Percentiles rank a stretch among this genome's conserved stretches.
These are phyloP conservation scores for Phrynocephalus forsythii DNA, from an alignment of 2,797 vertebrate genomes.

Conservation along the genomic window DNA sequence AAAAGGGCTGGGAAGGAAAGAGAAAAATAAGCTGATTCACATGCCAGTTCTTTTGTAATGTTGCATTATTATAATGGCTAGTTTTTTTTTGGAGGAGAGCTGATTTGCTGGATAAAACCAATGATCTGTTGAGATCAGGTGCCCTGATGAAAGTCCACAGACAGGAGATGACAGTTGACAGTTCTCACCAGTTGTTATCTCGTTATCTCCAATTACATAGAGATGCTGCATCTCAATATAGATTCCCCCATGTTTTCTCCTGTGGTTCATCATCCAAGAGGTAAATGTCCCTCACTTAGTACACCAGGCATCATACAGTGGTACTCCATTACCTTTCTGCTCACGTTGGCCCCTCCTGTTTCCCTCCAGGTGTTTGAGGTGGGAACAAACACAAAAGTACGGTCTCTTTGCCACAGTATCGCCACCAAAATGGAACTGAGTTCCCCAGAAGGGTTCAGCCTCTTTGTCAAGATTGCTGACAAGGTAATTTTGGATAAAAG, in stretches of 20 bases:
- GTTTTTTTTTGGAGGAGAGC: neutral
- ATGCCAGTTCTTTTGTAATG: neutral
- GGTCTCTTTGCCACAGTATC: slow-evolving; percentile 84
- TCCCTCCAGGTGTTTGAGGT: slow-evolving; percentile 86
- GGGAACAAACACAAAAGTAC: slow-evolving; percentile 84
- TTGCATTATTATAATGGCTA: neutral
- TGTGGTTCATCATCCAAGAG: neutral
- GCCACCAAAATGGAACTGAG: slow-evolving; percentile 80
- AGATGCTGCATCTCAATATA: neutral
- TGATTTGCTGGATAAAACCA: neutral
- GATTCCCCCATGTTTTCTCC: neutral
- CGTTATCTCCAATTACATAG: neutral
- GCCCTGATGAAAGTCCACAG: neutral
- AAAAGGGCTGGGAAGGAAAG: neutral
- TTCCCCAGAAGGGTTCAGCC: slow-evolving; percentile 91
- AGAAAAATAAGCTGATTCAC: neutral
- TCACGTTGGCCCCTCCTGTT: slow-evolving; percentile 28
- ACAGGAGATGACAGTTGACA: neutral
- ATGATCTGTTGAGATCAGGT: neutral
- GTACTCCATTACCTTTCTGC: slow-evolving; percentile 6
- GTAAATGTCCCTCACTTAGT: neutral
- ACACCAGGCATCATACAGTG: neutral
- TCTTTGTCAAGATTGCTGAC: slow-evolving; percentile 93
- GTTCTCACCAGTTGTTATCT: neutral
- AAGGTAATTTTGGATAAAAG: slow-evolving; percentile 81